Base-by-base conservation (phyloP, 2,113 vertebrate genomes). In the Crotalus viridis region DNA sequence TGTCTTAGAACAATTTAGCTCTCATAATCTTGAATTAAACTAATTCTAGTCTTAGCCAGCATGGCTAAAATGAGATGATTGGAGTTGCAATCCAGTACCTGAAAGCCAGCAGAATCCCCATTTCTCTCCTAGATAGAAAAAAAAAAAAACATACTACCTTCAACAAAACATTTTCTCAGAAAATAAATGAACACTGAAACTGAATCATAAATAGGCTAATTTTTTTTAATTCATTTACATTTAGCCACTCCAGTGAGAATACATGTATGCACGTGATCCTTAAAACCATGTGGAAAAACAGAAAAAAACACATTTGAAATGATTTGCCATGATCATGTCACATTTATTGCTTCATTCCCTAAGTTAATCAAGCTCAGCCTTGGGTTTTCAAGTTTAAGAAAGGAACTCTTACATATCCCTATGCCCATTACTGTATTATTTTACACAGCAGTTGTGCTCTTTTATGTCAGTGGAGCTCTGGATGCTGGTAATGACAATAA, bases 161-260 rank as follows among this genome's bases (percentile, higher is more conserved):
- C 10, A 55, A 21, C 57, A 59, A 52, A 54, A 21, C 33, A 10
- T 5, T 39, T 89, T 1, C 52, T n/a, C 17, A 55, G 52, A 39
- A 81, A 89, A 92, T 89, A 54, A 56, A 92, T 2, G 21, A 85
- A 92, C 33, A 74, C n/a, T 22, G 48, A 55, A 26, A 43, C 22
- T 85, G 52, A 39, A n/a, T 57, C 28, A 15, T 19, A 56, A 89
- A 56, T 46, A 85, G 28, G 69, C 28, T 46, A 56, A 51, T 88
- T 89, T 85, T 89, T 89, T 91, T 69, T 93, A 21, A 24, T 89
- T 28, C 52, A 74, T 85, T 81, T 93, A 89, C 74, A 87, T 24
- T 89, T 86, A 64, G 55, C 48, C 74, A 61, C 9, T 85, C 64
- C 51, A n/a, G 43, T 59, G 43, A 91, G 57, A 85, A 61, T 87